phyloP scores from a whole-genome alignment of 2,888 invertebrate species.

The Heliothis peltigera region DNA sequence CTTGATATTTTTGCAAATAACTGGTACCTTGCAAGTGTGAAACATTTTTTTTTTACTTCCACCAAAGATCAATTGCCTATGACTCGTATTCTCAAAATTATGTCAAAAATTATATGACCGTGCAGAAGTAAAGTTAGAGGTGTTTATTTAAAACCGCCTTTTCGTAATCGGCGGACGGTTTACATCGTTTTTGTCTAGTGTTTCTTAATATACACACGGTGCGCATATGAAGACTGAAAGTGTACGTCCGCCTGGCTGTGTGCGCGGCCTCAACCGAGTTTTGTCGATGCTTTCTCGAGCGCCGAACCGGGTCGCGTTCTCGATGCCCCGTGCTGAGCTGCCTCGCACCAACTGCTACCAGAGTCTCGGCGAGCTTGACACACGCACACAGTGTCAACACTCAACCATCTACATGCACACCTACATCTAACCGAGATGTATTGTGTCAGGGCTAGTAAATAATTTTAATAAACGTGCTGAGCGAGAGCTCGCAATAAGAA shows the following conservation, averaged over 20 bases:
- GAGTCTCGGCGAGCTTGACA: conserved; percentile 67
- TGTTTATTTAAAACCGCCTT: conserved; percentile 50
- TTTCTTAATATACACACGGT: conserved; percentile 73
- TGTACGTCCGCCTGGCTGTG: conserved; percentile 83
- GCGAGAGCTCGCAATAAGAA: conserved; percentile 52
- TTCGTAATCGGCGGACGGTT: conserved; percentile 66
- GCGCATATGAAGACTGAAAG: conserved; percentile 82
- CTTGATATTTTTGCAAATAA: conserved; percentile 4
- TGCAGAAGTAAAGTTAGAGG: conserved; percentile 6
- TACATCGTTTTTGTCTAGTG: conserved; percentile 68
- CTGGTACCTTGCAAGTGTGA: neutral
- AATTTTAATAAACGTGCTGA: conserved; percentile 67
- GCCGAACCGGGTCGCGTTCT: conserved; percentile 89
- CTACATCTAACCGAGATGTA: conserved; percentile 70
- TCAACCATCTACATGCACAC: conserved; percentile 63
- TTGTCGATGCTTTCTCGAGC: conserved; percentile 89
- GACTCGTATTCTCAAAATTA: conserved; percentile 6
- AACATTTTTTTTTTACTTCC: neutral
- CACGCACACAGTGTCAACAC: conserved; percentile 68
- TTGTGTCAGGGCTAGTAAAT: conserved; percentile 80
- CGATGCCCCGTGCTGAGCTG: conserved; percentile 83
- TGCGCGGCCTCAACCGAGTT: conserved; percentile 89
- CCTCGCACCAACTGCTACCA: conserved; percentile 64
- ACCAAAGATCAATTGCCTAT: neutral
- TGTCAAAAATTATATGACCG: conserved; percentile 10